Conservation (phyloP, 2,888 invertebrate genomes). For the Trachelus troglodyta region DNA sequence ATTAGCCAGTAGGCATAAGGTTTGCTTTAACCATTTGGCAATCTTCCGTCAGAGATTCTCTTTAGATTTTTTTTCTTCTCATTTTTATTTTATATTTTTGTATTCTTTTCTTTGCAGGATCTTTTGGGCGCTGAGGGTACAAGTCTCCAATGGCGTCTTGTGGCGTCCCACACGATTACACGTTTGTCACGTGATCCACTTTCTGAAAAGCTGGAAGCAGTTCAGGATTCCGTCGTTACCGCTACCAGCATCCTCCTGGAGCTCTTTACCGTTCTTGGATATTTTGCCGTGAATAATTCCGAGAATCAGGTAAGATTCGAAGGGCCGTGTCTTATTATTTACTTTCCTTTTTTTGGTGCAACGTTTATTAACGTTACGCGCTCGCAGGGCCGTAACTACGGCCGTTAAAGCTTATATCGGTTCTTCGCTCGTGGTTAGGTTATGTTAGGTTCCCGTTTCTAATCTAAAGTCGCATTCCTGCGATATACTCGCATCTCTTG, state of each 20-base stretch:
- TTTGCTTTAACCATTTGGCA: background rate
- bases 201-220: slow-evolving; percentile 26
- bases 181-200: slow-evolving; percentile 70
- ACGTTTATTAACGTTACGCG: background rate
- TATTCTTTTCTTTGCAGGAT: slow-evolving; percentile 68
- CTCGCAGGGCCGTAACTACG: background rate
- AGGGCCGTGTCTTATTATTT: background rate
- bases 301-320: slow-evolving; percentile 77
- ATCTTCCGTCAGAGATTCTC: slow-evolving; percentile 28
- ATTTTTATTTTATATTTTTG: slow-evolving; percentile 9
- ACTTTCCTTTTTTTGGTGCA: background rate
- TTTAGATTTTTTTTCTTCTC: slow-evolving; percentile 10
- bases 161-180: slow-evolving; percentile 84
- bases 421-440: background rate
- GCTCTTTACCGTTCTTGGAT: slow-evolving; percentile 83
- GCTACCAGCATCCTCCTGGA: slow-evolving; percentile 77
- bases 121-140: slow-evolving; percentile 86
- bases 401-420: background rate
- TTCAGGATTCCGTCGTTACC: slow-evolving; percentile 57
- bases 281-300: slow-evolving; percentile 82
- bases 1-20: background rate
- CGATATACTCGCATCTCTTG: slow-evolving; percentile 48
- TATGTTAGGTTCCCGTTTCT: slow-evolving; percentile 16
- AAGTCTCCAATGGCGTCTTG: slow-evolving; percentile 87
- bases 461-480: slow-evolving; percentile 43